Evolutionary conservation across 1,140 invertebrate species (phyloP).

Genomic region (Hestina assimilis): DNA sequence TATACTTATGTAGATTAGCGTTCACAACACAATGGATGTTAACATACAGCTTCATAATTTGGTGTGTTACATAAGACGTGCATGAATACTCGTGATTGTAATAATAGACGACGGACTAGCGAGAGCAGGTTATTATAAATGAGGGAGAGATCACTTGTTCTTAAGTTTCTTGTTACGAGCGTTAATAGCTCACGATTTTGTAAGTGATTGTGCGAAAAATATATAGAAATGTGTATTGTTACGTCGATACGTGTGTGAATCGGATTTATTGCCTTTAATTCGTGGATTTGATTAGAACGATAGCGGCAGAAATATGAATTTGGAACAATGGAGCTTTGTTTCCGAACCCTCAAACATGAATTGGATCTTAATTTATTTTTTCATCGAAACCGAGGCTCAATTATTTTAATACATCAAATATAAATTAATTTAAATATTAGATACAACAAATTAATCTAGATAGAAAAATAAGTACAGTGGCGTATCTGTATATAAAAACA

Average conservation of each 20-base stretch:
- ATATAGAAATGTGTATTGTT: constrained; percentile 56
- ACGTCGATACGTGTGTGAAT: constrained; percentile 47
- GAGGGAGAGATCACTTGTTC: constrained; percentile 55
- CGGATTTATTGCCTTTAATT: constrained; percentile 63
- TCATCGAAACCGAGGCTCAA: neutral
- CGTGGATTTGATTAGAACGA: constrained; percentile 37
- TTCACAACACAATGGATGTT: constrained; percentile 67
- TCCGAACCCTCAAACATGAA: neutral
- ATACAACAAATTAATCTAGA: neutral
- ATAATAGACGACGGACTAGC: constrained; percentile 55
- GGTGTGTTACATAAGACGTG: constrained; percentile 67
- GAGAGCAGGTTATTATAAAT: constrained; percentile 73
- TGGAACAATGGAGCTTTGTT: constrained; percentile 32
- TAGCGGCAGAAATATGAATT: constrained; percentile 21
- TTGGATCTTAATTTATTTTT: neutral
- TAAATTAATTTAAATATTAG: neutral
- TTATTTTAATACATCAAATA: neutral
- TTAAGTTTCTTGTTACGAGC: constrained; percentile 40
- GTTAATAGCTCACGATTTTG: constrained; percentile 50
- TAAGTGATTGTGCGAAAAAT: constrained; percentile 53
- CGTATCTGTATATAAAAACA: neutral
- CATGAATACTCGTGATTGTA: constrained; percentile 65
- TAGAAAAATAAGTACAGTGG: neutral
- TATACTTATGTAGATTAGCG: constrained; percentile 75
- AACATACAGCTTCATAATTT: constrained; percentile 70